Base-by-base conservation (phyloP, 2,888 invertebrate genomes). In the Sarcophaga carnaria region DNA sequence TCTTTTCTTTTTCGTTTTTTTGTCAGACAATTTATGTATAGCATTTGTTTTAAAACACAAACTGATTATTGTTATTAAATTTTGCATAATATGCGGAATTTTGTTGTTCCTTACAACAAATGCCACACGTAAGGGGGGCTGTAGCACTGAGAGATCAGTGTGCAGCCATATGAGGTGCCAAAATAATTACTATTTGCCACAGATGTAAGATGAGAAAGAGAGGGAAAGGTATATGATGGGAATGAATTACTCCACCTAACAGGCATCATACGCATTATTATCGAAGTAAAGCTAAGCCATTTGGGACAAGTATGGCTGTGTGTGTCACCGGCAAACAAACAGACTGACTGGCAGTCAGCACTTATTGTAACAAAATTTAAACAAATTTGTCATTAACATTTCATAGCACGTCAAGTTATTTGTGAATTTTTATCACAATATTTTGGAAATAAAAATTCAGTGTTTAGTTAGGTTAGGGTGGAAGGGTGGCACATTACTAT, bases 61-160 rank as follows among this genome's bases (percentile, higher is more conserved):
- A 1, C 37, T 37, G 37, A 37, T 54, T 12, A 14, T 54, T 14
- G 79, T 79, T 77, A 83, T 83, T 80, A 80, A 86, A 86, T 86
- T 83, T 80, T 86, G 83, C 83, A 86, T 86, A 86, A 77, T 86
- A 86, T 83, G 83, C 83, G 69, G 72, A 83, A 63, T 70, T 64
- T 64, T 37, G 37, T 67, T 64, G 62, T 47, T 63, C 37, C 27
- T 17, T n/a, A 11, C 27, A 37, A 37, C 37, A 37, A 37, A 37
- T 8, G 8, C 1, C 37, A 0, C 37, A 1, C 2, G 8, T 1
- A 37, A 1, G 1, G 8, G 2, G 1, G 8, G 37, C 37, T 37
- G 37, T 6, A 37, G 37, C 37, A 37, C 6, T 37, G 37, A 6
- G 37, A 37, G 37, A 37, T 37, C 0, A 5, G 6, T 37, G 37